A percentile compares a stretch with the other conserved stretches of the same genome.
Conservation (phyloP, 2,113 vertebrate genomes). For the Zapus hudsonius region DNA sequence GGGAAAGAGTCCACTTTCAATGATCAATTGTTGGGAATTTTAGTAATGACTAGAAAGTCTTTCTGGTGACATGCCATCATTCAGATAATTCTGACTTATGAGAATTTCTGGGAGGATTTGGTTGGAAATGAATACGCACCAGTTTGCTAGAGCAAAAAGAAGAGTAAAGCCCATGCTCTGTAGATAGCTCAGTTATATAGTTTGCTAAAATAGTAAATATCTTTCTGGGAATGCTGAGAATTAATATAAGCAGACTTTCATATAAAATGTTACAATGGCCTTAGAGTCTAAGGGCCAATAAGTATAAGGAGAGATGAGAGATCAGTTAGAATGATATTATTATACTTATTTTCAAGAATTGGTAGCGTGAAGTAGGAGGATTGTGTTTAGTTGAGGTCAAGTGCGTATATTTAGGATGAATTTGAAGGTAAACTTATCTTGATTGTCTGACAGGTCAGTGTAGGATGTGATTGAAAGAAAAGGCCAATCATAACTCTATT, state of each 20-base stretch:
- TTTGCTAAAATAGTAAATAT: neutral
- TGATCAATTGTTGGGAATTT: neutral
- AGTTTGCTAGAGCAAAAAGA: neutral
- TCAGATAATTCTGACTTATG: neutral
- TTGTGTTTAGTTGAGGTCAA: neutral
- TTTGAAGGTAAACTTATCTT: neutral
- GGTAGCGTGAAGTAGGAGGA: neutral
- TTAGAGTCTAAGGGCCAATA: neutral
- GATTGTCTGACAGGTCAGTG: neutral
- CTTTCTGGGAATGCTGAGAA: neutral
- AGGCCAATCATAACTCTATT: neutral
- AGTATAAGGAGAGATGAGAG: neutral
- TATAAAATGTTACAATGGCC: conserved; percentile 2
- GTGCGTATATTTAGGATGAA: neutral
- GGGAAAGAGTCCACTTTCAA: neutral
- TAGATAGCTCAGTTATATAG: neutral
- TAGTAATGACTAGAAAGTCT: neutral
- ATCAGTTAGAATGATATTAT: neutral
- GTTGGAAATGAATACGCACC: neutral
- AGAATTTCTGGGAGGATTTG: neutral
- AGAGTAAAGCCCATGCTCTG: neutral
- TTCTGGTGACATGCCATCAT: neutral
- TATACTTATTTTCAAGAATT: neutral
- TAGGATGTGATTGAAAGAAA: neutral
- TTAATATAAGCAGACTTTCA: neutral